Percentiles rank a stretch among this genome's conserved stretches.
These are phyloP conservation scores for Unio pictorum DNA, from an alignment of 2,888 invertebrate genomes.

Conservation along the genomic window DNA sequence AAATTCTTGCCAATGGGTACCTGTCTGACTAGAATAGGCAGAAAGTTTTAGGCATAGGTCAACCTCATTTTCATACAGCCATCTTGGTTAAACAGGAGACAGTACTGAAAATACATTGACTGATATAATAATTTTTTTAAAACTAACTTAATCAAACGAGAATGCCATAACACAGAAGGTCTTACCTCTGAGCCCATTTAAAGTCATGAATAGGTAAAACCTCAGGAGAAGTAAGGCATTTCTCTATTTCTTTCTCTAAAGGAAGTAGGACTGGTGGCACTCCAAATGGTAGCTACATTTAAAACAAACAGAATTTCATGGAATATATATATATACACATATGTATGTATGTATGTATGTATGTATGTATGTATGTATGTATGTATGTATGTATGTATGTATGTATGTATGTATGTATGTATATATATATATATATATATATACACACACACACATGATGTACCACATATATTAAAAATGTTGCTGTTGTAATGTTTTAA, in stretches of 20 bases:
- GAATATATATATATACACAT: not conserved
- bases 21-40: not conserved
- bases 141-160: not conserved
- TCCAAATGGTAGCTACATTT: constrained; percentile 69
- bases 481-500: too few relatives aligned
- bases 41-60: not conserved
- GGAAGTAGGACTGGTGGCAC: constrained; percentile 80
- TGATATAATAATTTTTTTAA: not conserved
- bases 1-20: not conserved
- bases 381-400: not conserved
- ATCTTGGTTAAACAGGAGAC: not conserved
- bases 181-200: constrained; percentile 79
- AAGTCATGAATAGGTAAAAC: constrained; percentile 82
- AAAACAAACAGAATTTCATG: constrained; percentile 5
- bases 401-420: not conserved
- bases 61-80: not conserved
- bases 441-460: too few relatives aligned
- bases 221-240: constrained; percentile 80
- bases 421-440: too few relatives aligned
- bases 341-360: not conserved
- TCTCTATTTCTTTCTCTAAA: constrained; percentile 78
- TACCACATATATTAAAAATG: too few relatives aligned
- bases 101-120: not conserved
- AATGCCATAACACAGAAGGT: not conserved
- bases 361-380: not conserved